Evolutionary conservation across 2,113 vertebrate species (phyloP).

Genomic region (Phalacrocorax brasilianus): DNA sequence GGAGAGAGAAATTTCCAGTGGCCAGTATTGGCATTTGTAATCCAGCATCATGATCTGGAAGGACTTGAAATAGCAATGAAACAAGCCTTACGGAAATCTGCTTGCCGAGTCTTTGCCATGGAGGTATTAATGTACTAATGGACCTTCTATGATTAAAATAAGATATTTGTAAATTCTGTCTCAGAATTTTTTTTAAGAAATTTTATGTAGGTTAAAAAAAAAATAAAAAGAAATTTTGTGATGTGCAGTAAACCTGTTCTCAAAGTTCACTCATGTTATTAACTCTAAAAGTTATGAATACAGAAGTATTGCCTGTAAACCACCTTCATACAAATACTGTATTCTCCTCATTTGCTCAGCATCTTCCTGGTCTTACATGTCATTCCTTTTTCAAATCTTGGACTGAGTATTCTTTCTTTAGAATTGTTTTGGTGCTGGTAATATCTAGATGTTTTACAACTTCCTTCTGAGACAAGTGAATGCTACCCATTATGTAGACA

Average conservation of each 20-base stretch:
- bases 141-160: neutral
- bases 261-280: neutral
- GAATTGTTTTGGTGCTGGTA: neutral
- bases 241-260: neutral
- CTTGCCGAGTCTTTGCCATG: conserved; percentile 98
- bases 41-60: conserved; percentile 98
- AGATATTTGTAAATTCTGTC: neutral
- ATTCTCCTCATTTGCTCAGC: neutral
- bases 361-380: neutral
- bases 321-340: neutral
- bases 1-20: conserved; percentile 99
- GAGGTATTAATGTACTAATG: conserved; percentile 79
- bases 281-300: neutral
- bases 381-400: neutral
- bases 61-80: conserved; percentile 98
- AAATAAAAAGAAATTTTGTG: neutral
- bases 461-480: neutral
- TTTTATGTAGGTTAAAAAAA: neutral
- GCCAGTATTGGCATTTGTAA: conserved; percentile 97
- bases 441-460: neutral
- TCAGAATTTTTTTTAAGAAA: neutral
- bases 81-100: conserved; percentile 95
- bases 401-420: neutral
- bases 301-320: neutral
- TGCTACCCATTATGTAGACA: neutral